Conservation (phyloP, 2,888 invertebrate species). For the Morpho achilles region DNA sequence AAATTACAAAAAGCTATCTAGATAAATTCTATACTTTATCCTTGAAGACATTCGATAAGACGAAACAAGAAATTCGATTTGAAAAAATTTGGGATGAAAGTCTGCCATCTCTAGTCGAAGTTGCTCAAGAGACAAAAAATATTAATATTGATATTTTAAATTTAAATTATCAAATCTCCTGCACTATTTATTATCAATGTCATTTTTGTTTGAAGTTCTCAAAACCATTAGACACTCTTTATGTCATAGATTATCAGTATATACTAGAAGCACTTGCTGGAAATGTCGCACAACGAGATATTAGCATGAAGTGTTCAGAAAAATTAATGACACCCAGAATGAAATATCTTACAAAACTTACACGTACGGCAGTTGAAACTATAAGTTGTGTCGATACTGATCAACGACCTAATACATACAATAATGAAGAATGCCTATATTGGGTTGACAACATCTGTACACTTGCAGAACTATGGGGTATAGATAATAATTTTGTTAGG, state of each 20-base stretch:
- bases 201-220: slow-evolving; percentile 86
- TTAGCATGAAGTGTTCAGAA: slow-evolving; percentile 83
- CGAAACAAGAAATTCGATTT: slow-evolving; percentile 63
- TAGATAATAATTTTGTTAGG: slow-evolving; percentile 85
- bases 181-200: slow-evolving; percentile 88
- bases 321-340: slow-evolving; percentile 83
- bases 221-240: slow-evolving; percentile 86
- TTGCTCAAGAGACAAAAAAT: slow-evolving; percentile 87
- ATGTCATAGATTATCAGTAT: slow-evolving; percentile 85
- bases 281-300: slow-evolving; percentile 66
- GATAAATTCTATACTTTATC: slow-evolving; percentile 62
- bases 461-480: slow-evolving; percentile 87
- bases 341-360: slow-evolving; percentile 86
- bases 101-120: slow-evolving; percentile 84
- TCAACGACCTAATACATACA: slow-evolving; percentile 62
- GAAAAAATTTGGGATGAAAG: slow-evolving; percentile 85
- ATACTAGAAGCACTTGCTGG: slow-evolving; percentile 72
- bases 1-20: slow-evolving; percentile 68
- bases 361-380: slow-evolving; percentile 86
- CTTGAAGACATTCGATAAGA: slow-evolving; percentile 51
- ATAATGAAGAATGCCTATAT: slow-evolving; percentile 56
- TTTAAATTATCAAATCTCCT: slow-evolving; percentile 88
- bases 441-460: slow-evolving; percentile 87
- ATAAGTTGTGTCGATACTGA: slow-evolving; percentile 81
- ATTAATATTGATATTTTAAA: slow-evolving; percentile 88